A percentile compares a stretch with the other conserved stretches of the same genome.
Evolutionary conservation across 1,140 invertebrate genomes (phyloP).

Genomic region (Varroa destructor): DNA sequence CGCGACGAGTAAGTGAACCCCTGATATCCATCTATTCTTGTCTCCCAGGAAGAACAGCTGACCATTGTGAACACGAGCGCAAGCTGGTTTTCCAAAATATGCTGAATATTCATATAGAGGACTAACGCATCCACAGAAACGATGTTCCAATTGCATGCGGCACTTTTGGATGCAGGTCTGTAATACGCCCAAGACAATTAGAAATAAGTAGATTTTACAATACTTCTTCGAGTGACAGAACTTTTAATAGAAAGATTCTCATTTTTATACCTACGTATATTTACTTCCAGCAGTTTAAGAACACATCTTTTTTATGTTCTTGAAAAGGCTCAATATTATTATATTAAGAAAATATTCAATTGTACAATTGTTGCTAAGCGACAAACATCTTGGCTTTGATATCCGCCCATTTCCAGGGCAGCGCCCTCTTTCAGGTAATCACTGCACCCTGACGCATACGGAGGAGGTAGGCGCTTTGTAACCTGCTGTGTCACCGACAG

Average conservation of each 20-base stretch:
- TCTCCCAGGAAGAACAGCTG: neutral
- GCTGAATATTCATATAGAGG: constrained; percentile 24
- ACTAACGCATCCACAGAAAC: constrained; percentile 4
- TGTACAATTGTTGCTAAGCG: no score
- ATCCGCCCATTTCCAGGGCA: neutral
- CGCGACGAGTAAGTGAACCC: no score
- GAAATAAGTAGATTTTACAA: no score
- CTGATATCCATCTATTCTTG: no score
- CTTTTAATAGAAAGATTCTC: no score
- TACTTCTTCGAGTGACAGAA: no score
- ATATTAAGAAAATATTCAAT: no score
- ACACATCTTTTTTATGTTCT: no score
- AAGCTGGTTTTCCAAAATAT: neutral
- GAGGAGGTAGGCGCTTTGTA: neutral
- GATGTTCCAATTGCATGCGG: neutral
- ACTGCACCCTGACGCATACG: constrained; percentile 4
- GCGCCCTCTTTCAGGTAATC: constrained; percentile 16
- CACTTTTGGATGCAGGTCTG: constrained; percentile 25
- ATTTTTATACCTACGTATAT: no score
- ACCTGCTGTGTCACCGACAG: constrained; percentile 22
- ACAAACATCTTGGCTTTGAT: constrained; percentile 21
- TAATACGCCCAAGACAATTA: neutral
- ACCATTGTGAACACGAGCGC: neutral
- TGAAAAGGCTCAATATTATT: no score
- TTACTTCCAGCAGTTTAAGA: no score